Conservation (phyloP, 2,888 invertebrate species). For the Aphodius sticticus region DNA sequence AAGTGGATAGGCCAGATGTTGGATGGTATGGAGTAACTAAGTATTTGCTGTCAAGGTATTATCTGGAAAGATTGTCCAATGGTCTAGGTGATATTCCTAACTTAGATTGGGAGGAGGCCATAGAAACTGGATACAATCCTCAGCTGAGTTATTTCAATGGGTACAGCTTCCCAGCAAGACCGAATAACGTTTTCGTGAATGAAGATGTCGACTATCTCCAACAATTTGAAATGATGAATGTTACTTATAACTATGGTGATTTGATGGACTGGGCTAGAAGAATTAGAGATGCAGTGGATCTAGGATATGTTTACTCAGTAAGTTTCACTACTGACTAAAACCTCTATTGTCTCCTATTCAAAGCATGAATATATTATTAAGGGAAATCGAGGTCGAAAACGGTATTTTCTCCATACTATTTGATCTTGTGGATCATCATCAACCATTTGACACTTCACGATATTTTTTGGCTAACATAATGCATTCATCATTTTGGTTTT, state of each 20-base stretch:
- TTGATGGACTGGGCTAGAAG: slow-evolving; percentile 66
- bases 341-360: not conserved
- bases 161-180: slow-evolving; percentile 66
- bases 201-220: not conserved
- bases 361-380: too few relatives aligned
- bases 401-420: too few relatives aligned
- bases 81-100: slow-evolving; percentile 69
- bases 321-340: not conserved
- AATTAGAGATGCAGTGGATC: slow-evolving; percentile 68
- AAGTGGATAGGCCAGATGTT: slow-evolving; percentile 63
- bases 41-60: slow-evolving; percentile 74
- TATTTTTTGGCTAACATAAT: too few relatives aligned
- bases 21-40: slow-evolving; percentile 71
- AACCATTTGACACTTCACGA: too few relatives aligned
- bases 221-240: not conserved
- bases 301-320: slow-evolving; percentile 60
- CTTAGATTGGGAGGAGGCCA: slow-evolving; percentile 63
- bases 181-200: slow-evolving; percentile 57
- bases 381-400: too few relatives aligned
- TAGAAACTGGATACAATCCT: slow-evolving; percentile 67
- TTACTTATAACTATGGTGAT: slow-evolving; percentile 57
- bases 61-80: slow-evolving; percentile 73
- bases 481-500: too few relatives aligned
- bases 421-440: too few relatives aligned
- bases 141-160: slow-evolving; percentile 69